Evolutionary conservation across 2,888 invertebrate genomes (phyloP), one percentile per base, ranked within the genome.

Genomic region (Megalurothrips usitatus): DNA sequence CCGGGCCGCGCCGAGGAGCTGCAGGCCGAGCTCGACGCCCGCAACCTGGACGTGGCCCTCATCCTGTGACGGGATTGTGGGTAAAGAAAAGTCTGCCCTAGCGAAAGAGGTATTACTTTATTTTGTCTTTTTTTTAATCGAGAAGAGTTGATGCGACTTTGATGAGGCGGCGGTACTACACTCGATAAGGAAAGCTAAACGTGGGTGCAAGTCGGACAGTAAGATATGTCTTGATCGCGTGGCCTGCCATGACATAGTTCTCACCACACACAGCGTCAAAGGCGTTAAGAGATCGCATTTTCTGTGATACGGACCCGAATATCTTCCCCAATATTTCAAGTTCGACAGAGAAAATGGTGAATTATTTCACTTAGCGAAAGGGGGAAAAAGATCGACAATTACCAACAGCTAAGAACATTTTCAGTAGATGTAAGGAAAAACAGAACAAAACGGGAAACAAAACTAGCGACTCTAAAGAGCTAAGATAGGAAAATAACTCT

Each of bases 401-500:
- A 43, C 34, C 34, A 43, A 43, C 34, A 43, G 34, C 34, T 43
- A 43, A 43, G 34, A 43, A 43, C 34, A 43, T 4, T 43, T 43
- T 43, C 34, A 43, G 34, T 43, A 58, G 58, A 14, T 58, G n/a
- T n/a, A n/a, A n/a, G n/a, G n/a, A n/a, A n/a, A n/a, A n/a, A n/a
- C n/a, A 58, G 17, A 58, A 58, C 14, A 58, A 75, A 12, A 75
- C 34, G 34, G 12, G 4, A 68, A 68, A 68, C 1, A 11, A 75
- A 26, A 26, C 68, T 75, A 75, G 23, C 68, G 26, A 26, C 4
- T 26, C 26, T 23, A 23, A 26, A 26, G 68, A 26, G 68, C 68
- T 75, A 75, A 75, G 68, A 75, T 75, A 75, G 68, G 68, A 75
- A 75, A 75, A 75, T 75, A 75, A 75, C 68, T 75, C 68, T 75